A percentile compares a stretch with the other conserved stretches of the same genome.
Conservation (phyloP, 2,113 vertebrate genomes). For the Engraulis encrasicolus region DNA sequence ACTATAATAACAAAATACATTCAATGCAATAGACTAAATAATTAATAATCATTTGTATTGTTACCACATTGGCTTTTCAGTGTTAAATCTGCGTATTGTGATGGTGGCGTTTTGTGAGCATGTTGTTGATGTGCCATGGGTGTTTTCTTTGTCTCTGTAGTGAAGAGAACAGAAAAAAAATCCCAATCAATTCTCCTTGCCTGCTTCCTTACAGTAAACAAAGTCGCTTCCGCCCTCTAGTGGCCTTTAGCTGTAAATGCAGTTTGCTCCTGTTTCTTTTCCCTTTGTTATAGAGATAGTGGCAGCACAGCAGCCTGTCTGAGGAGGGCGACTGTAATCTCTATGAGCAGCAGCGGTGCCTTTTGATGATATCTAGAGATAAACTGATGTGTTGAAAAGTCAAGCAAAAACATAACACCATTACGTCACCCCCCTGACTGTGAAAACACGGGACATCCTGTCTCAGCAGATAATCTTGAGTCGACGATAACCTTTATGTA, state of each 20-base stretch:
- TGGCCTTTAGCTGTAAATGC: background rate
- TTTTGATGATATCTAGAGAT: background rate
- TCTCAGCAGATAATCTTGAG: background rate
- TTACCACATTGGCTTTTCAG: no score
- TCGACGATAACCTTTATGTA: background rate
- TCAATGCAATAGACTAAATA: no score
- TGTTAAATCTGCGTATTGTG: background rate
- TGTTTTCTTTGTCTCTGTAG: slow-evolving; percentile 10
- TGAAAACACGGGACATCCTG: background rate
- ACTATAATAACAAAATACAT: no score
- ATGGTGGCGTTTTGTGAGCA: background rate
- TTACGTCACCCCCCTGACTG: background rate
- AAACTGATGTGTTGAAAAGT: background rate
- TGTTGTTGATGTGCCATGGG: background rate
- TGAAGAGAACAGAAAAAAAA: background rate
- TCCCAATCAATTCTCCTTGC: background rate
- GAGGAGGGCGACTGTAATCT: background rate
- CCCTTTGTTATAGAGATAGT: background rate
- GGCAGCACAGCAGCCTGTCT: background rate
- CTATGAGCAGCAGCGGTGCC: background rate
- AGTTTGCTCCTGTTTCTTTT: background rate
- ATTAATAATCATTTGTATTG: no score
- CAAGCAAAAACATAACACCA: background rate
- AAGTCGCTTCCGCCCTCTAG: background rate
- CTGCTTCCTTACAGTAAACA: background rate